A percentile compares a stretch with the other conserved stretches of the same genome.
Conservation (phyloP, 2,888 invertebrate species). For the Artemia sinica region DNA sequence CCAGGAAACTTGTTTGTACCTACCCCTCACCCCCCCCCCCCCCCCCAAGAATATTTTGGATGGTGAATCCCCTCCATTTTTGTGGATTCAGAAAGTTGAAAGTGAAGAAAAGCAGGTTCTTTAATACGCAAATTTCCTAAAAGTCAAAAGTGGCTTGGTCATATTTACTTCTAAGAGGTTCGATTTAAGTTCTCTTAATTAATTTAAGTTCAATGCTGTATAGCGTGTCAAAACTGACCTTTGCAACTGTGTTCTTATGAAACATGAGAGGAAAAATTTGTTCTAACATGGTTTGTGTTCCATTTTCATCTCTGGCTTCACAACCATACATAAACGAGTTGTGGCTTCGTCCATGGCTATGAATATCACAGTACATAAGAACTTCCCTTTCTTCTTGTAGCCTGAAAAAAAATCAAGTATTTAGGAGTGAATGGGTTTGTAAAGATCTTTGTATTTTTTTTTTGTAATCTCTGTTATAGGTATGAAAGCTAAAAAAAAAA, state of each 20-base stretch:
- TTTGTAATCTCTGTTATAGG: neutral
- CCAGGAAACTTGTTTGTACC: no score
- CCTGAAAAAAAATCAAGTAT: conserved; percentile 24
- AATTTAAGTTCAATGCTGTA: no score
- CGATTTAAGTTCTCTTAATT: no score
- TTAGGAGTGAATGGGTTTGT: neutral
- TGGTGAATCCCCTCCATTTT: no score
- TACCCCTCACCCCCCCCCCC: no score
- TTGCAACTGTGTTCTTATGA: conserved; percentile 75
- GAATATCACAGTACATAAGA: conserved; percentile 77
- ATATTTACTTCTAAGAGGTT: no score
- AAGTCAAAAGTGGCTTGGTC: no score
- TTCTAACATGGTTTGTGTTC: conserved; percentile 56
- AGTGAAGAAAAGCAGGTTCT: no score
- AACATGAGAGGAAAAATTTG: conserved; percentile 88
- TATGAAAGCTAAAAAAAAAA: no score
- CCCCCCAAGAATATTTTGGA: no score
- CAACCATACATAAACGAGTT: conserved; percentile 95
- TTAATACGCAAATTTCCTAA: no score
- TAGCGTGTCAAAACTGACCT: conserved; percentile 24
- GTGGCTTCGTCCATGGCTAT: conserved; percentile 83
- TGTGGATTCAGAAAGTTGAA: no score
- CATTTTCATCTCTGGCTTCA: conserved; percentile 59
- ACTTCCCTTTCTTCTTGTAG: conserved; percentile 76
- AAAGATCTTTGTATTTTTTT: neutral